A percentile compares a stretch with the other conserved stretches of the same genome.
Conservation (phyloP, 2,888 invertebrate species). For the Camptogramma bilineatum region DNA sequence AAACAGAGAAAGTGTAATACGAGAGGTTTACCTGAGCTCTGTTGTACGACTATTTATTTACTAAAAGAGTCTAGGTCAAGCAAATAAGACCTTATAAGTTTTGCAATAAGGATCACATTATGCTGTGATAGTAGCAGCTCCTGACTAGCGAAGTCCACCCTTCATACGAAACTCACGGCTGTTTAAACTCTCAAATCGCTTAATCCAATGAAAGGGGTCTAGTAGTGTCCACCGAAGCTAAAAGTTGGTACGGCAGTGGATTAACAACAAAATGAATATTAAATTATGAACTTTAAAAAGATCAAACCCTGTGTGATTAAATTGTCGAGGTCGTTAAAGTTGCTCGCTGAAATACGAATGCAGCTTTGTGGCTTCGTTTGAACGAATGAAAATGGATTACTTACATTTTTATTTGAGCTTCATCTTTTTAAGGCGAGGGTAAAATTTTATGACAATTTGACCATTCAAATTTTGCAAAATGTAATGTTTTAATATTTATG, state of each 20-base stretch:
- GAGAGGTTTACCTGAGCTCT: slow-evolving; percentile 51
- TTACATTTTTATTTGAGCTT: slow-evolving; percentile 14
- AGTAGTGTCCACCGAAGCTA: slow-evolving; percentile 62
- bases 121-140: slow-evolving; percentile 39
- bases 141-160: slow-evolving; percentile 63
- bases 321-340: slow-evolving; percentile 30
- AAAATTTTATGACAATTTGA: not conserved
- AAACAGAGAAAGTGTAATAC: slow-evolving; percentile 54
- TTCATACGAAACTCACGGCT: slow-evolving; percentile 65
- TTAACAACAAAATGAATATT: slow-evolving; percentile 48
- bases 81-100: slow-evolving; percentile 42
- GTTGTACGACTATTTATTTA: slow-evolving; percentile 46
- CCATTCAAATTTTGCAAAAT: not conserved
- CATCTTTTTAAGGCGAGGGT: not conserved
- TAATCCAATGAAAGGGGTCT: slow-evolving; percentile 76
- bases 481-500: too few species aligned
- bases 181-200: slow-evolving; percentile 76
- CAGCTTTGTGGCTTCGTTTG: slow-evolving; percentile 20
- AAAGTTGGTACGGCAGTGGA: slow-evolving; percentile 55
- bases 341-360: slow-evolving; percentile 4
- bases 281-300: slow-evolving; percentile 44
- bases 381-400: slow-evolving; percentile 23
- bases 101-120: slow-evolving; percentile 48
- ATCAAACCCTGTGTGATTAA: slow-evolving; percentile 28
- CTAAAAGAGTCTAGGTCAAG: slow-evolving; percentile 34